Conservation (phyloP, 2,888 invertebrate genomes). For the Galerucella calmariensis region DNA sequence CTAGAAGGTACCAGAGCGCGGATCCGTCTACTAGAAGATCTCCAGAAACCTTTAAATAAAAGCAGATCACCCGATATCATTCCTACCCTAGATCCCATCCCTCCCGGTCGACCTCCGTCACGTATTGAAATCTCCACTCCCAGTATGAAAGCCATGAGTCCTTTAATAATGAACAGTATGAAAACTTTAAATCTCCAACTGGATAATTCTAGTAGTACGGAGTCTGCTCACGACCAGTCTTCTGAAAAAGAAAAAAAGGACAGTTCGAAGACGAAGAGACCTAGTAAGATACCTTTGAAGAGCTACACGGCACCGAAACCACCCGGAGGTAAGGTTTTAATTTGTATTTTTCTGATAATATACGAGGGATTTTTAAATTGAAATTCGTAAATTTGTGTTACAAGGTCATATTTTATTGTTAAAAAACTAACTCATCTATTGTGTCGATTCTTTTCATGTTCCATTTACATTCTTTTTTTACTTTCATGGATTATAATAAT, state of each 20-base stretch:
- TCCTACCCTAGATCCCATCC: constrained; percentile 62
- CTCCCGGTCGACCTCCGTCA: constrained; percentile 39
- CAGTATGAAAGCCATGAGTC: constrained; percentile 66
- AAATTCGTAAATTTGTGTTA: background rate
- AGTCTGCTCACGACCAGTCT: constrained; percentile 72
- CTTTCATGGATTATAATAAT: too few species aligned
- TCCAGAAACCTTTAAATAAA: constrained; percentile 55
- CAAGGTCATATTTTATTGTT: too few species aligned
- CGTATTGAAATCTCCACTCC: constrained; percentile 64
- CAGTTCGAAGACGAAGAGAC: constrained; percentile 64
- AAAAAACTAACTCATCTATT: too few species aligned
- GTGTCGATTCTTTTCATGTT: too few species aligned
- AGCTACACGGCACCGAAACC: constrained; percentile 73
- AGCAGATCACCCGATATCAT: constrained; percentile 61
- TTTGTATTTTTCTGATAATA: background rate
- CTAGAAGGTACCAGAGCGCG: constrained; percentile 84
- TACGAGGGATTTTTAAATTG: background rate
- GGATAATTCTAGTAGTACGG: constrained; percentile 74
- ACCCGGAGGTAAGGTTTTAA: constrained; percentile 59
- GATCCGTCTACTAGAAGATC: constrained; percentile 77
- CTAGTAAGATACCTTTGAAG: constrained; percentile 79
- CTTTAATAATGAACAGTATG: constrained; percentile 56
- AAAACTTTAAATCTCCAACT: constrained; percentile 66
- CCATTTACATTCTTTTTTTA: too few species aligned
- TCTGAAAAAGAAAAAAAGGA: constrained; percentile 56